A percentile compares a stretch with the other conserved stretches of the same genome.
These are phyloP conservation scores for Trachelus iudaicus DNA, from an alignment of 2,888 invertebrate species.

Conservation along the genomic window DNA sequence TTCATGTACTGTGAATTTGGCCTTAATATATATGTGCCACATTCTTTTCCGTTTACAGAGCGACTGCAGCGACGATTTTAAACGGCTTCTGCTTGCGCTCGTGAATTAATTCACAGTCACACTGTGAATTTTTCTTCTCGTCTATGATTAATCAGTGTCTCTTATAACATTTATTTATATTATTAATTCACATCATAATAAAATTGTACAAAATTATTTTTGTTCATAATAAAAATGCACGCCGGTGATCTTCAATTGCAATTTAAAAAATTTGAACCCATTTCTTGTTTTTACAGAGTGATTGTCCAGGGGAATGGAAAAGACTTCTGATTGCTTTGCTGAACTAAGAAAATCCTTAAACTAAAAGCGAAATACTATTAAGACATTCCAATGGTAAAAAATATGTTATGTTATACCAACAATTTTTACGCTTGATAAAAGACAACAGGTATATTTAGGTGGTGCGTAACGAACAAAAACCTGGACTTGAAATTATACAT, in stretches of 20 bases:
- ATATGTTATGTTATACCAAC: background rate
- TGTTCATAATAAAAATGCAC: slow-evolving; percentile 34
- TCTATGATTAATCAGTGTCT: slow-evolving; percentile 32
- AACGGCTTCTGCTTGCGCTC: slow-evolving; percentile 60
- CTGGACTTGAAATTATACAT: no score
- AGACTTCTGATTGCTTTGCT: slow-evolving; percentile 60
- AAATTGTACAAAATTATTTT: slow-evolving; percentile 24
- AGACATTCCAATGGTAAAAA: slow-evolving; percentile 8
- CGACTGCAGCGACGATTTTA: slow-evolving; percentile 62
- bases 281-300: slow-evolving; percentile 54
- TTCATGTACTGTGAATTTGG: no score
- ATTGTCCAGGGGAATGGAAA: slow-evolving; percentile 55
- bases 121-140: slow-evolving; percentile 24
- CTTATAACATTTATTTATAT: slow-evolving; percentile 25
- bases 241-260: background rate
- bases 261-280: background rate
- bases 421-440: no score
- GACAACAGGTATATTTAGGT: no score
- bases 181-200: slow-evolving; percentile 6
- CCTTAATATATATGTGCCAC: background rate
- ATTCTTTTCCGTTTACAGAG: slow-evolving; percentile 54
- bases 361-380: background rate
- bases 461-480: no score
- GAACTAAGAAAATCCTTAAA: slow-evolving; percentile 42
- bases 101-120: slow-evolving; percentile 52